Evolutionary conservation across 2,113 vertebrate genomes (phyloP).

Genomic region (Myotis lucifugus): DNA sequence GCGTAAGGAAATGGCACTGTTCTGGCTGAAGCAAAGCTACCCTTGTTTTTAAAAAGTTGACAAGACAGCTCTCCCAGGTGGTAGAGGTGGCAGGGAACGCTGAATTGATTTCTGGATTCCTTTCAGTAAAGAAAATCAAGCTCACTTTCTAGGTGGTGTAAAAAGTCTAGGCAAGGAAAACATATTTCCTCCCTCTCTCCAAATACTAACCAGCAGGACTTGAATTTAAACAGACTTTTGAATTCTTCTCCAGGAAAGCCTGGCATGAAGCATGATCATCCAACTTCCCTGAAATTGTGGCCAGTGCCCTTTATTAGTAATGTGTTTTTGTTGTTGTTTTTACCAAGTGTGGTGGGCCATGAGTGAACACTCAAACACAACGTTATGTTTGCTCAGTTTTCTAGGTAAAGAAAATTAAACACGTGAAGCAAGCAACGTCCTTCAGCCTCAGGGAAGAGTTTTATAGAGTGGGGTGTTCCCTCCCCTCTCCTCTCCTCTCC

Average conservation of each 20-base stretch:
- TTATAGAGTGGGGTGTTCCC: background rate
- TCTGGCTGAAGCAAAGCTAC: background rate
- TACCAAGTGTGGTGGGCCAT: background rate
- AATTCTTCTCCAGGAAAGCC: background rate
- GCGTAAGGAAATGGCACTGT: background rate
- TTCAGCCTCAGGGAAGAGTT: background rate
- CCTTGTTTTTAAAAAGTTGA: background rate
- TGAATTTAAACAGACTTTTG: background rate
- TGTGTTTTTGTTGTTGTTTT: background rate
- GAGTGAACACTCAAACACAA: background rate
- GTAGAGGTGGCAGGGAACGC: background rate
- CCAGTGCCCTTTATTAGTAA: no score
- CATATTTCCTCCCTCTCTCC: background rate
- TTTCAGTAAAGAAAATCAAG: background rate
- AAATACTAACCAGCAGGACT: background rate
- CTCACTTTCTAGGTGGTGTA: background rate
- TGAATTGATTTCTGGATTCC: background rate
- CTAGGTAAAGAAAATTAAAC: background rate
- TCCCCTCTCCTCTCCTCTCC: no score
- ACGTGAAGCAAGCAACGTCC: background rate
- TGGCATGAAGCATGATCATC: background rate
- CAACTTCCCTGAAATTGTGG: background rate
- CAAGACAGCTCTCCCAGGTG: background rate
- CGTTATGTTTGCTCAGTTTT: background rate
- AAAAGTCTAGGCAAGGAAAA: background rate